Evolutionary conservation across 53 echinoderm and acorn worm genomes (phyloP), one percentile per base, ranked within the genome.

Genomic region (Paelopatides confundens): DNA sequence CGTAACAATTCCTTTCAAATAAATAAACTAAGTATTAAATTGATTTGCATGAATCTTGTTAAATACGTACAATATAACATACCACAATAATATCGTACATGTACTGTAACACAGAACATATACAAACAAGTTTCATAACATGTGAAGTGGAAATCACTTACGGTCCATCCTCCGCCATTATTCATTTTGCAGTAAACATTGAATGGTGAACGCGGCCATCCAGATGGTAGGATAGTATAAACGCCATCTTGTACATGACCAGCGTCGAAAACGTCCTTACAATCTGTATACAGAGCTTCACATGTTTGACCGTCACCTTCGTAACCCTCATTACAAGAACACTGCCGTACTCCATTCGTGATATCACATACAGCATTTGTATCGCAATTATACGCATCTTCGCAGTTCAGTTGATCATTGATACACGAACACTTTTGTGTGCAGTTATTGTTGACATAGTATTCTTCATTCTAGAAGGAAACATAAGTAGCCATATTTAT

Each of bases 91-190:
- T n/a, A n/a, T n/a, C n/a, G n/a, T n/a, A n/a, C n/a, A n/a, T n/a
- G n/a, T n/a, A n/a, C n/a, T n/a, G n/a, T n/a, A n/a, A n/a, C n/a
- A n/a, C n/a, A n/a, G n/a, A n/a, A n/a, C n/a, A n/a, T n/a, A n/a
- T n/a, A n/a, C n/a, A n/a, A n/a, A n/a, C n/a, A n/a, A n/a, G n/a
- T n/a, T n/a, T 43, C 43, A 43, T 12, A 43, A 43, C 12, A 12
- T 43, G 12, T 43, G 43, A 43, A 10, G 43, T 12, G 8, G 1
- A 10, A 43, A 58, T 58, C 5, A 67, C 68, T 67, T 34, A 67
- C 68, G 13, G 68, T 67, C 68, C 68, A 67, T 67, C 68, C 68
- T 34, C 68, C 68, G 7, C 68, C 68, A 67, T 67, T 33, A 35
- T 35, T 31, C 32, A 67, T 67, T 31, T 31, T 35, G 31, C 68